Evolutionary conservation across 2,888 invertebrate genomes (phyloP), one percentile per base, ranked within the genome.

Genomic region (Acronicta aceris): DNA sequence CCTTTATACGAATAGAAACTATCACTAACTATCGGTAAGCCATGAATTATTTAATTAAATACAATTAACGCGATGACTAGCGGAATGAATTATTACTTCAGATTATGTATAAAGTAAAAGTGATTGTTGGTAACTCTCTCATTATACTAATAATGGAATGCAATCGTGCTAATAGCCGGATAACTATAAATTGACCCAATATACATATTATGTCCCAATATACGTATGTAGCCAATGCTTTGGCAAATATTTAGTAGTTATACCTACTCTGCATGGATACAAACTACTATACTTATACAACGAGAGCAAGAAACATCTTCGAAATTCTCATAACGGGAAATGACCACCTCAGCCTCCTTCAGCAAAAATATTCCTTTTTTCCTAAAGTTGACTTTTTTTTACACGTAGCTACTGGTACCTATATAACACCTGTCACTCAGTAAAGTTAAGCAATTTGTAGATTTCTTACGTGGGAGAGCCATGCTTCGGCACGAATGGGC

Each of bases 61-160:
- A 60, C 59, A 71, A 71, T 75, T 71, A 71, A 59, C 51, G 13
- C 46, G 51, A 66, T 51, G 75, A 55, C 55, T 36, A 30, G 21
- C 51, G 16, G 46, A 59, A 30, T 56, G 48, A 75, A 62, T 58
- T 58, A 74, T 69, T 54, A 74, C 53, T 59, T 43, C 38, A 49
- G 40, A 52, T 58, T 46, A 50, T 58, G 52, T 65, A 15, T 21
- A n/a, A 71, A 62, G 72, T 75, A 75, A 72, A 72, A 72, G 72
- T 72, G 56, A 52, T 47, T 36, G 60, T 49, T 17, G 53, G 52
- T 58, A 70, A 60, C 56, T 75, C 70, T 66, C 52, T 30, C 51
- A 51, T 49, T 57, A 59, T 27, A 16, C 1, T 16, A 13, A 53
- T 64, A 53, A 48, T 42, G 42, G 55, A 57, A 69, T 49, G 66